A percentile compares a stretch with the other conserved stretches of the same genome.
These are phyloP conservation scores for Acleris literana DNA, from an alignment of 2,888 invertebrate species.

Conservation along the genomic window DNA sequence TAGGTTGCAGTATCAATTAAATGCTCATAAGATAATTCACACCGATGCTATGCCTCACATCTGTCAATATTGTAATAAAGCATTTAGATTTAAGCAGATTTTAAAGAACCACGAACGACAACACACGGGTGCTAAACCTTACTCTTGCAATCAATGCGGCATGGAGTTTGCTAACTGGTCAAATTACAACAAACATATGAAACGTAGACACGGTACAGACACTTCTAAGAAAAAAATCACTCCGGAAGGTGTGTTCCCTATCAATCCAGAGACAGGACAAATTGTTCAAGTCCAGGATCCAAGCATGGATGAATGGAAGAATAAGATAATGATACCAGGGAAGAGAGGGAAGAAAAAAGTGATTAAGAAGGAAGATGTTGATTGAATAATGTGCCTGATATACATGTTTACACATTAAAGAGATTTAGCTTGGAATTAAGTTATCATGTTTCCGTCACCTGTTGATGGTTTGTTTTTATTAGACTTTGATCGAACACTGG, in stretches of 20 bases:
- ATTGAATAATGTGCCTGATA: not conserved
- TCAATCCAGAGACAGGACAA: slow-evolving; percentile 73
- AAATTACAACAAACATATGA: slow-evolving; percentile 93
- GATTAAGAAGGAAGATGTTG: slow-evolving; percentile 29
- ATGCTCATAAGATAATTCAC: slow-evolving; percentile 89
- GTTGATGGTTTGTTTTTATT: too few relatives aligned
- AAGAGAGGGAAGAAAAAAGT: slow-evolving; percentile 68
- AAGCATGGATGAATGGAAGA: slow-evolving; percentile 74
- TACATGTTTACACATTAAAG: too few relatives aligned
- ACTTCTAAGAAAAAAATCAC: slow-evolving; percentile 81
- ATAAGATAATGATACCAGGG: slow-evolving; percentile 70
- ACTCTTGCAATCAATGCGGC: slow-evolving; percentile 88
- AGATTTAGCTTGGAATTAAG: too few relatives aligned
- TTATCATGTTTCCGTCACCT: too few relatives aligned
- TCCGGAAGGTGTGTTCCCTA: slow-evolving; percentile 77
- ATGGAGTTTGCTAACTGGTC: slow-evolving; percentile 91
- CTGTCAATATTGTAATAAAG: slow-evolving; percentile 89
- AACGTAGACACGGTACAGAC: slow-evolving; percentile 86
- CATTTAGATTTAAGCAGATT: slow-evolving; percentile 90
- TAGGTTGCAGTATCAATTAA: slow-evolving; percentile 87
- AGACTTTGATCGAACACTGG: too few relatives aligned
- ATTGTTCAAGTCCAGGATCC: slow-evolving; percentile 66
- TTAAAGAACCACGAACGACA: slow-evolving; percentile 88
- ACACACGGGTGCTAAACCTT: slow-evolving; percentile 88
- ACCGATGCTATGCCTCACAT: slow-evolving; percentile 91